Percentiles rank a stretch among this genome's conserved stretches.
These are phyloP conservation scores for Xenentodon cancila DNA, from an alignment of 2,797 vertebrate species.

Conservation along the genomic window DNA sequence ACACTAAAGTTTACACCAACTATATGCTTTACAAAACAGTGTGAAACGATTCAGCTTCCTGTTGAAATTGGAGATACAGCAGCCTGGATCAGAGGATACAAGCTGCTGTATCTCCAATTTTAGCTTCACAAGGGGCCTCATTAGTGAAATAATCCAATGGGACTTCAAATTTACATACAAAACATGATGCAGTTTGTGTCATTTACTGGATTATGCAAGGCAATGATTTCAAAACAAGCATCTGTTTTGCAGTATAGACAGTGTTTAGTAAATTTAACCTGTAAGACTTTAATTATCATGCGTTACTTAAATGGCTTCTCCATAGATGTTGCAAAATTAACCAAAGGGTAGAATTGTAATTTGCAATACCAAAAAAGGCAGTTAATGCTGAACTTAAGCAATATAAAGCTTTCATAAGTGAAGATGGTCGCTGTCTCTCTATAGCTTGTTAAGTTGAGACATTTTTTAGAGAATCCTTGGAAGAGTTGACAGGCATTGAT, in stretches of 20 bases:
- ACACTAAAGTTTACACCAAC: too few species aligned
- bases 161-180: conserved; percentile 1
- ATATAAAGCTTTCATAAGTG: conserved; percentile 27
- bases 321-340: conserved; percentile 46
- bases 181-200: conserved; percentile 5
- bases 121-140: background rate
- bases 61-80: conserved; percentile 69
- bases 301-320: conserved; percentile 12
- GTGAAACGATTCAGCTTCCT: too few species aligned
- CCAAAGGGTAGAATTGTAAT: conserved; percentile 29
- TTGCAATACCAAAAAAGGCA: conserved; percentile 31
- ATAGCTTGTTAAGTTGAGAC: too few species aligned
- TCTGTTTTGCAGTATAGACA: conserved; percentile 13
- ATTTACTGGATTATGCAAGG: conserved; percentile 16
- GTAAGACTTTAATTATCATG: conserved; percentile 29
- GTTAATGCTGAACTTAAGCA: conserved; percentile 46
- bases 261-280: conserved; percentile 17
- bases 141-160: conserved; percentile 11
- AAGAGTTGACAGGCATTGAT: background rate
- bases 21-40: too few species aligned
- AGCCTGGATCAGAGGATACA: conserved; percentile 52
- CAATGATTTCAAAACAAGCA: conserved; percentile 10
- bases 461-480: conserved; percentile 2
- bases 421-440: too few species aligned
- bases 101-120: conserved; percentile 4